Conservation (phyloP, 1,140 invertebrate species). For the Eciton burchellii region DNA sequence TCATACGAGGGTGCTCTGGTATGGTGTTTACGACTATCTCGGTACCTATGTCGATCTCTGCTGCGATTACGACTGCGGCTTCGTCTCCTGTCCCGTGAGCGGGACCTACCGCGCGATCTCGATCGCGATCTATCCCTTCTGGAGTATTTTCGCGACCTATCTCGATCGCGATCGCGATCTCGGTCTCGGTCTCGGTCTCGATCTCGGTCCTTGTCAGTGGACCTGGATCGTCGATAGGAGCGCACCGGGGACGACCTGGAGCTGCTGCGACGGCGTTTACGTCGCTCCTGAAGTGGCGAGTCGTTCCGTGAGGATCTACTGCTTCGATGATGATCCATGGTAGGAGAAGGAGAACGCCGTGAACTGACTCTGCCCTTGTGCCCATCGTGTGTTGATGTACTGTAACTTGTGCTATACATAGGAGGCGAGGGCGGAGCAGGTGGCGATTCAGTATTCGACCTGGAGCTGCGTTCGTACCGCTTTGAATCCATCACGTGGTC, state of each 20-base stretch:
- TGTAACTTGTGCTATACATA: slow-evolving; percentile 77
- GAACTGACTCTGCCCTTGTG: slow-evolving; percentile 76
- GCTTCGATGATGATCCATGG: slow-evolving; percentile 71
- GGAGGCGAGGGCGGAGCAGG: slow-evolving; percentile 81
- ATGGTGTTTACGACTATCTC: slow-evolving; percentile 77
- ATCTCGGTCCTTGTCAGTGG: slow-evolving; percentile 73
- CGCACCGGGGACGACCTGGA: slow-evolving; percentile 75
- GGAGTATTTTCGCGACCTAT: slow-evolving; percentile 75
- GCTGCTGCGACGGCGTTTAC: slow-evolving; percentile 77
- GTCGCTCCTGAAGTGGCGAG: slow-evolving; percentile 76
- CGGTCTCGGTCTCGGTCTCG: slow-evolving; percentile 72
- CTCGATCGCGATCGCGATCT: slow-evolving; percentile 71
- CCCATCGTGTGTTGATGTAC: slow-evolving; percentile 67
- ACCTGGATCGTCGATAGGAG: slow-evolving; percentile 78
- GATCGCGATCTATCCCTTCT: slow-evolving; percentile 79
- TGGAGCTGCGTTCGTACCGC: slow-evolving; percentile 72
- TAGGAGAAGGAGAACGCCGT: slow-evolving; percentile 78
- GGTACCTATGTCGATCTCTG: slow-evolving; percentile 76
- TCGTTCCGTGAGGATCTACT: slow-evolving; percentile 74
- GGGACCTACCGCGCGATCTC: slow-evolving; percentile 74
- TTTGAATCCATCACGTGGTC: slow-evolving; percentile 76
- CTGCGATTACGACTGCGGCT: slow-evolving; percentile 81
- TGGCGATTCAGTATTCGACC: slow-evolving; percentile 77
- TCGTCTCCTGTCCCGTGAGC: slow-evolving; percentile 78
- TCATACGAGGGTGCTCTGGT: slow-evolving; percentile 74